Base-by-base conservation (phyloP, 2,888 invertebrate species). In the Epinotia bilunana region DNA sequence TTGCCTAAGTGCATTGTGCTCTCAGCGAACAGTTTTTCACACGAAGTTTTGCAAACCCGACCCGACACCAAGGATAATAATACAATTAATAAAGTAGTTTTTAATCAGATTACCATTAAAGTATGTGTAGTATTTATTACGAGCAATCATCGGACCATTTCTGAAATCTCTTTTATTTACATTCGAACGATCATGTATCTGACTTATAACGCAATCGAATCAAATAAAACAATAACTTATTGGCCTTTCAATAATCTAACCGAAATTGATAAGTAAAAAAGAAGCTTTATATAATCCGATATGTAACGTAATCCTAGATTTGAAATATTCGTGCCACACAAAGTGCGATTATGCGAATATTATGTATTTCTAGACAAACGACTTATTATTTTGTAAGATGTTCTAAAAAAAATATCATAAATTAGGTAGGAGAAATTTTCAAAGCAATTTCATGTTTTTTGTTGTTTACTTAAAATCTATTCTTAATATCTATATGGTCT, bases 21-120 rank as follows among this genome's bases (percentile, higher is more conserved):
- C 53, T 65, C 53, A n/a, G 39, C 65, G 60, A 63, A 16, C 71
- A 43, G 60, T 64, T 55, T 74, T 75, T 75, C 71, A 75, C 75
- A 75, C 71, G 71, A 33, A 60, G 49, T 75, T 71, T 71, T 55
- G 75, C 65, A 75, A 75, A 75, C 67, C 13, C 4, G 65, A 75
- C 61, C 13, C 11, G 65, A 64, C 63, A 72, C 64, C 55, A 75
- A 65, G 65, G 67, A 57, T 72, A 28, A 23, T 65, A 67, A 61
- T 74, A 61, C 49, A 71, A 65, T 72, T 71, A 71, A 70, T 74
- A 60, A 74, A 58, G 20, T 33, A 57, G 49, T 39, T 53, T 64
- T 69, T 23, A 62, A 57, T 63, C 46, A 60, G 49, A 33, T 46
- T 46, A 13, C 7, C 7, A 7, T 33, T 7, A 33, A 33, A 33